These are phyloP conservation scores for Poecile atricapillus DNA, from an alignment of 2,113 vertebrate species.

Conservation along the genomic window DNA sequence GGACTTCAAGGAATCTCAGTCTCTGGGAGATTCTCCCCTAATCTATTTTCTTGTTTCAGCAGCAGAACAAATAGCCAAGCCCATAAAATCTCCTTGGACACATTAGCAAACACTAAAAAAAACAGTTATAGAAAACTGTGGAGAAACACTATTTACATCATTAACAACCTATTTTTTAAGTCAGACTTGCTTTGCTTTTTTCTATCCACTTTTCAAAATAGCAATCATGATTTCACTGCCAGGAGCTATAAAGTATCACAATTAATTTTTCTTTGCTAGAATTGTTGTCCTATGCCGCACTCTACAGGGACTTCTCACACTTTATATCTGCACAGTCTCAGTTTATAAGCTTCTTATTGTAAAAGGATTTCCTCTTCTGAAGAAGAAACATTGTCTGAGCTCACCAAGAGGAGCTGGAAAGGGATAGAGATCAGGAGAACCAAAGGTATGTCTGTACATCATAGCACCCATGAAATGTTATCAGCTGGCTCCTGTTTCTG, in stretches of 20 bases:
- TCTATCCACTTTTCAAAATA: not conserved
- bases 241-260: not conserved
- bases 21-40: not conserved
- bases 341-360: not conserved
- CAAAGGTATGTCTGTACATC: not conserved
- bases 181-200: not conserved
- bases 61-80: not conserved
- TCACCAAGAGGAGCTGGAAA: not conserved
- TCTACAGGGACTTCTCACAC: not conserved
- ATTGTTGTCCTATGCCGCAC: not conserved
- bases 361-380: not conserved
- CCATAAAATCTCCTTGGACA: not conserved
- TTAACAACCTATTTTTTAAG: not conserved
- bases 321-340: not conserved
- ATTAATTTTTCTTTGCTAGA: not conserved
- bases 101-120: not conserved
- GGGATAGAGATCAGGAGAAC: not conserved
- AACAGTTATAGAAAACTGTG: not conserved
- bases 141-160: not conserved
- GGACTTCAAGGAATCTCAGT: not conserved
- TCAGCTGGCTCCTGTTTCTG: accelerated
- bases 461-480: not conserved
- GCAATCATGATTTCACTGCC: not conserved
- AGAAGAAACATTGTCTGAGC: not conserved
- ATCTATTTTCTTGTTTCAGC: not conserved